These are phyloP conservation scores for Andrena bicolor DNA, from an alignment of 2,888 invertebrate species.

Conservation along the genomic window DNA sequence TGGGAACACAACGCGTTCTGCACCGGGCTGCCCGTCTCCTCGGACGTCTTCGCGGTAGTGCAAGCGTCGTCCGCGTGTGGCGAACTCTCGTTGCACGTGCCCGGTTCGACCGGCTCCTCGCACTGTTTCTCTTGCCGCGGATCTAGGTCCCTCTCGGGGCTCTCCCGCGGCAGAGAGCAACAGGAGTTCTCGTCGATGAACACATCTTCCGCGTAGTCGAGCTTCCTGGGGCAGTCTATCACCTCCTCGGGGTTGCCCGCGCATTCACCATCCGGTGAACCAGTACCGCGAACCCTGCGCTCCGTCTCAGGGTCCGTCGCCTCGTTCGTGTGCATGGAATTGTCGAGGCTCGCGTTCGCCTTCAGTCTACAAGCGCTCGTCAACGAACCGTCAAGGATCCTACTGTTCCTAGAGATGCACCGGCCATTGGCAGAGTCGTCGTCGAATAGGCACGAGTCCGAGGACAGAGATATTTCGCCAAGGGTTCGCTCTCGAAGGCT, in stretches of 20 bases:
- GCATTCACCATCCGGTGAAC: constrained; percentile 3
- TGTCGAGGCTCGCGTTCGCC: neutral
- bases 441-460: constrained; percentile 61
- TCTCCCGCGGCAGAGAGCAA: constrained; percentile 41
- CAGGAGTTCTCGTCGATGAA: constrained; percentile 43
- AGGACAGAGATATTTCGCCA: constrained; percentile 81
- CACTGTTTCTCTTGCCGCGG: constrained; percentile 50
- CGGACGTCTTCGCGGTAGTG: too few relatives aligned
- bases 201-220: constrained; percentile 8
- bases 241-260: constrained; percentile 15
- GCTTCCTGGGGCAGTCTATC: constrained; percentile 12
- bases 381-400: constrained; percentile 15
- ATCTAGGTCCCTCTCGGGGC: constrained; percentile 22
- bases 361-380: constrained; percentile 1
- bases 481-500: constrained; percentile 82
- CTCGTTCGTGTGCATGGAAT: neutral
- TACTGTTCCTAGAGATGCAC: constrained; percentile 18
- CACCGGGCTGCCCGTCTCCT: neutral
- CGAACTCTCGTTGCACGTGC: neutral
- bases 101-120: constrained; percentile 35
- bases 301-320: neutral
- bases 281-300: neutral
- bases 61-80: neutral
- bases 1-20: neutral
- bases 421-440: constrained; percentile 35